These are phyloP conservation scores for Dendrolimus punctatus DNA, from an alignment of 1,140 invertebrate species.

Conservation along the genomic window DNA sequence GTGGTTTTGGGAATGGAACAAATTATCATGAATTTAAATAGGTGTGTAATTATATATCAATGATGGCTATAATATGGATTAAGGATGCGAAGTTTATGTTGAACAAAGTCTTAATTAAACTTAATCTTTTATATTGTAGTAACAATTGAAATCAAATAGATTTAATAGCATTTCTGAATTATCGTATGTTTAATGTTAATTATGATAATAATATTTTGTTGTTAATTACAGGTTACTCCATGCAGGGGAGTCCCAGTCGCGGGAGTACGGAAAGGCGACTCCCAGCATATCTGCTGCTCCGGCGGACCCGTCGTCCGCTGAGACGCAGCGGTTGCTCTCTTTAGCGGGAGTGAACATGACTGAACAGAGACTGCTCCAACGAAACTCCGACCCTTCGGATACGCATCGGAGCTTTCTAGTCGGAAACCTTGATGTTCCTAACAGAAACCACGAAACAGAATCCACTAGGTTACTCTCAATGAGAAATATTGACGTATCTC, in stretches of 20 bases:
- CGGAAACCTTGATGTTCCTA: constrained; percentile 50
- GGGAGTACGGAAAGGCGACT: constrained; percentile 48
- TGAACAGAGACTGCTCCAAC: constrained; percentile 67
- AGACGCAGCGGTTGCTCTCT: constrained; percentile 68
- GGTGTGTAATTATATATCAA: too few species aligned
- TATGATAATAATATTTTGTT: constrained; percentile 5
- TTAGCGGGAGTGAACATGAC: constrained; percentile 70
- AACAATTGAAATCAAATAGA: too few species aligned
- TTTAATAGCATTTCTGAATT: not conserved
- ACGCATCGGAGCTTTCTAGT: constrained; percentile 67
- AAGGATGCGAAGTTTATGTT: too few species aligned
- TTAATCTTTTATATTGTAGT: too few species aligned
- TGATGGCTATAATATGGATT: too few species aligned
- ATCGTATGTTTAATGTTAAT: not conserved
- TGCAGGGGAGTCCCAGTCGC: constrained; percentile 41
- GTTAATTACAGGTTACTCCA: constrained; percentile 51
- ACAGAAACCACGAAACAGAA: constrained; percentile 48
- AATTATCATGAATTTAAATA: too few species aligned
- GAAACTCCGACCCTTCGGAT: constrained; percentile 64
- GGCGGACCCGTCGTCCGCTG: constrained; percentile 52
- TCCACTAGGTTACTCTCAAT: constrained; percentile 59
- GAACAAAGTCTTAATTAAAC: too few species aligned
- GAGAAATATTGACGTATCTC: constrained; percentile 64
- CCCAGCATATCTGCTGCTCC: constrained; percentile 41
- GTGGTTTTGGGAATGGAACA: too few species aligned